A percentile compares a stretch with the other conserved stretches of the same genome.
Evolutionary conservation across 2,888 invertebrate genomes (phyloP).

Genomic region (Chymomyza fuscimana): DNA sequence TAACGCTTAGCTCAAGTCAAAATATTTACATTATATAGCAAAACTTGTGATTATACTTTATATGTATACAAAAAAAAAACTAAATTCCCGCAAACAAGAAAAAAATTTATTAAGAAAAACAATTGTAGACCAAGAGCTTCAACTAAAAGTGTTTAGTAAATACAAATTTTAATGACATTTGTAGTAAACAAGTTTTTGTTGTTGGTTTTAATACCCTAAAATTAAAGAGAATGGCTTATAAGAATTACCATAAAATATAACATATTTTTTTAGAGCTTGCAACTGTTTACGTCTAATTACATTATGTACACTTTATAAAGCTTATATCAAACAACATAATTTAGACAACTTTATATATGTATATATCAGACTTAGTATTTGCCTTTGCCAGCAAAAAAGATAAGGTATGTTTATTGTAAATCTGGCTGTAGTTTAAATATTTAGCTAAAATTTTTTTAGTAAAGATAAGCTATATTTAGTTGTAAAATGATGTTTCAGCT

Average conservation of each 20-base stretch:
- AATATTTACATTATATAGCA: background rate
- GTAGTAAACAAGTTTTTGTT: background rate
- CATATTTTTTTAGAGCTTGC: background rate
- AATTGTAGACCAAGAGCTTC: background rate
- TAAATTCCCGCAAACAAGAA: background rate
- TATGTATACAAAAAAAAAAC: background rate
- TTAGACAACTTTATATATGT: too few species aligned
- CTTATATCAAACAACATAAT: background rate
- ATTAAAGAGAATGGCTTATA: background rate
- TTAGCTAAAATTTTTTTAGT: too few species aligned
- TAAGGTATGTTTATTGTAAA: too few species aligned
- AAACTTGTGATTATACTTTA: background rate
- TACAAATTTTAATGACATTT: background rate
- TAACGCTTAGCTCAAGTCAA: background rate
- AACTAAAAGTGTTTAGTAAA: background rate
- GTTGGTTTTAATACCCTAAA: background rate
- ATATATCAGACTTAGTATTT: too few species aligned
- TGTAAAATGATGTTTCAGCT: too few species aligned
- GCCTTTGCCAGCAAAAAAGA: too few species aligned
- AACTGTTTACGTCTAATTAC: background rate
- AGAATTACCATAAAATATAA: background rate
- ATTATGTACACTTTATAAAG: background rate
- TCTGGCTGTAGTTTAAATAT: too few species aligned
- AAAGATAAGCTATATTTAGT: too few species aligned
- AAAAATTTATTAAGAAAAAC: slow-evolving; percentile 1